These are phyloP conservation scores for Camponotus fellah DNA, from an alignment of 2,888 invertebrate species.

Conservation along the genomic window DNA sequence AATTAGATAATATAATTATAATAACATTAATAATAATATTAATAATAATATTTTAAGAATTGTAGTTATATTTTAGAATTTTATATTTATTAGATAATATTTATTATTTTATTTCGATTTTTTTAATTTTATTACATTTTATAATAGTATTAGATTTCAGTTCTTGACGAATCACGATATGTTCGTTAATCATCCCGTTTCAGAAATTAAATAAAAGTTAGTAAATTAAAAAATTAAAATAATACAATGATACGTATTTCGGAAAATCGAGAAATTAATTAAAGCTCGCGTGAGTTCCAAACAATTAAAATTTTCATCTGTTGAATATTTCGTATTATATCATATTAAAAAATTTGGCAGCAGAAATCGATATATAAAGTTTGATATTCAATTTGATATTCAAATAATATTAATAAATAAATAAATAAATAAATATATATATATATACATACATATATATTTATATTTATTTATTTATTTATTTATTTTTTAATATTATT, in stretches of 20 bases:
- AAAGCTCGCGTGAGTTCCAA: neutral
- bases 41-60: neutral
- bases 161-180: neutral
- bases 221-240: neutral
- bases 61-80: neutral
- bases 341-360: neutral
- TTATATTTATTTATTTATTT: neutral
- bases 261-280: neutral
- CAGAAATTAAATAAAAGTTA: neutral
- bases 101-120: neutral
- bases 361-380: neutral
- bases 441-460: neutral
- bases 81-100: neutral
- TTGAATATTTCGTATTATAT: neutral
- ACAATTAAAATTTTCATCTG: neutral
- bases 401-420: too few relatives aligned
- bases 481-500: neutral
- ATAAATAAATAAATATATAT: neutral
- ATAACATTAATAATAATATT: neutral
- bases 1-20: neutral
- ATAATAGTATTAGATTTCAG: neutral
- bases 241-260: neutral
- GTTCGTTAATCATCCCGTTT: neutral
- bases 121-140: neutral
- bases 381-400: neutral